These are phyloP conservation scores for Stramonita haemastoma DNA, from an alignment of 2,888 invertebrate species.

Conservation along the genomic window DNA sequence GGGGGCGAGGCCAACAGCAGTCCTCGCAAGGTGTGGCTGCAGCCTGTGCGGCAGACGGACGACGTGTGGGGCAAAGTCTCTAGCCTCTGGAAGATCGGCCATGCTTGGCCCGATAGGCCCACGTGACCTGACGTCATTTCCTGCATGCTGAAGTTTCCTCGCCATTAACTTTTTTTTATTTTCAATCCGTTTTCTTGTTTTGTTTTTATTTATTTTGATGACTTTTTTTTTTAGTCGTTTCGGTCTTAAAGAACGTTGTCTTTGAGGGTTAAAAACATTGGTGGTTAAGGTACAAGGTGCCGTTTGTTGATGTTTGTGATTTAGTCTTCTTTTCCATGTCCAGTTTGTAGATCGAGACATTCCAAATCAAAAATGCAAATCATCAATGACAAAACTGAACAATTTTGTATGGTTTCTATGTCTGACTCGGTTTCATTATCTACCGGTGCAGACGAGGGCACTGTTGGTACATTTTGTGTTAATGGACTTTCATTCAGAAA, in stretches of 20 bases:
- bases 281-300: too few species aligned
- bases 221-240: neutral
- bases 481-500: too few species aligned
- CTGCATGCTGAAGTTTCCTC: neutral
- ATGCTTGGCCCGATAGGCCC: conserved; percentile 15
- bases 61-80: conserved; percentile 32
- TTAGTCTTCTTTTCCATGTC: too few species aligned
- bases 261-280: neutral
- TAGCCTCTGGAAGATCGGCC: conserved; percentile 19
- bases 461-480: too few species aligned
- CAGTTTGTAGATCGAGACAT: too few species aligned
- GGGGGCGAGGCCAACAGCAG: neutral
- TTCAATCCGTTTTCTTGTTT: neutral
- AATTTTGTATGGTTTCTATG: too few species aligned
- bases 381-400: too few species aligned
- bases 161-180: neutral
- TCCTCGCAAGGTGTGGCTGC: conserved; percentile 20
- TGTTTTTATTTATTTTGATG: neutral
- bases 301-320: too few species aligned
- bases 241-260: neutral
- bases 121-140: conserved; percentile 25
- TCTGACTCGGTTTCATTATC: too few species aligned
- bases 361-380: too few species aligned
- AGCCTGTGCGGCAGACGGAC: neutral
- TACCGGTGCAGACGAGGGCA: too few species aligned